Base-by-base conservation (phyloP, 1,140 invertebrate species). In the Agraylea sexmaculata region DNA sequence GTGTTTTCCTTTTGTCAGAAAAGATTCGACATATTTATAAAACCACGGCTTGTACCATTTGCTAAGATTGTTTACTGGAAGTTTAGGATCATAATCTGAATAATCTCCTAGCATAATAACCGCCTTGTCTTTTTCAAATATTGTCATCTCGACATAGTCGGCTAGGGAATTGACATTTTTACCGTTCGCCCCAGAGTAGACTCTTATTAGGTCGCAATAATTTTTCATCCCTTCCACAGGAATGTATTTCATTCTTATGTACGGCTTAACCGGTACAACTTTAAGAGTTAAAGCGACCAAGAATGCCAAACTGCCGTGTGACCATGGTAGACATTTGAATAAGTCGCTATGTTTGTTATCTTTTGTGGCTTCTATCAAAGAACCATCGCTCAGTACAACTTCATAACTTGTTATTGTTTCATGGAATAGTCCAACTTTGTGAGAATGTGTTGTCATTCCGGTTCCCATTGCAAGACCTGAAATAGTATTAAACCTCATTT, bases 21-120 rank as follows among this genome's bases (percentile, higher is more conserved):
- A 66, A 1, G 56, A 59, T 51, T 83, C 69, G 0, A 86, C 84
- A 51, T 89, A 81, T 43, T 78, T 78, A 54, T 80, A 88, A 61
- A 88, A 88, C 85, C 85, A 88, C 1, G 83, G 84, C 51, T 88
- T 88, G 59, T 83, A 80, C 75, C 80, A 88, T 21, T 61, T 63
- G 0, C 81, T 80, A 47, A 87, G 82, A 27, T 64, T 51, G 53
- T 88, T 88, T 0, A 86, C 53, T 57, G 50, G 46, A 6, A 62
- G 43, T 3, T 52, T 56, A 5, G 53, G 47, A 32, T 65, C 60
- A 38, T 62, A 61, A 36, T 64, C 59, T 0, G 60, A 56, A 31
- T 66, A 64, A 17, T 61, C 73, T 32, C 78, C 83, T 2, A 71
- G 76, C 83, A 89, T 88, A 6, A 89, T 61, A 1, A 88, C 83